Conservation (phyloP, 2,113 vertebrate species). For the Pogona vitticeps region DNA sequence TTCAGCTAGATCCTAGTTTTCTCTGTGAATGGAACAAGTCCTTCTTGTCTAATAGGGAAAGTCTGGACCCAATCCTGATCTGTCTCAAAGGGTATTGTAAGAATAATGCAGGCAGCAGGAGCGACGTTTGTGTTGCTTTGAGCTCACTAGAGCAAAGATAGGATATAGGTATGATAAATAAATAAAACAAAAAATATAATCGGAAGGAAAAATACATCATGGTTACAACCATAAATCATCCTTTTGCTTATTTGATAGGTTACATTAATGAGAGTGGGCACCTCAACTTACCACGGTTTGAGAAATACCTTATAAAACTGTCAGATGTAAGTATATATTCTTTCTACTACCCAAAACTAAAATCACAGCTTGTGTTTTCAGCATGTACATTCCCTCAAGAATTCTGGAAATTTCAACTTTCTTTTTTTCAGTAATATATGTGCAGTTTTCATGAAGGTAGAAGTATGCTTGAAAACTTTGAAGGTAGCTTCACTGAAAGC, state of each 20-base stretch:
- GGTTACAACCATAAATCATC: not conserved
- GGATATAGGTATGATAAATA: too few species aligned
- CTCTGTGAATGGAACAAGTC: not conserved
- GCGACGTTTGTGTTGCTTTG: too few species aligned
- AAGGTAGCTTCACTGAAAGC: not conserved
- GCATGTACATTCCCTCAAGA: not conserved
- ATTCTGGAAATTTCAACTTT: not conserved
- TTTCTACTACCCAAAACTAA: not conserved
- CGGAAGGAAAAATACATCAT: not conserved
- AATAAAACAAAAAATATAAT: not conserved
- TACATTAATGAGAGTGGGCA: constrained; percentile 97
- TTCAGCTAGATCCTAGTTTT: not conserved
- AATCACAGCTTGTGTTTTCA: not conserved
- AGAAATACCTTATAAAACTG: constrained; percentile 93
- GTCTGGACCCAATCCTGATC: not conserved
- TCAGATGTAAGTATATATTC: constrained; percentile 85
- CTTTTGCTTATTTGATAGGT: constrained; percentile 76
- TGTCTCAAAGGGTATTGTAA: too few species aligned
- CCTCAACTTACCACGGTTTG: constrained; percentile 92
- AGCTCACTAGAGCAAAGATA: too few species aligned
- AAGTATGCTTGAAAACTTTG: not conserved
- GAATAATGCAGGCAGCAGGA: too few species aligned
- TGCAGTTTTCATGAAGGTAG: not conserved
- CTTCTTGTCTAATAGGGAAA: not conserved
- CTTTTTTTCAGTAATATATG: not conserved